Conservation (phyloP, 2,113 vertebrate species). For the Stomatorhinus ivindoensis region DNA sequence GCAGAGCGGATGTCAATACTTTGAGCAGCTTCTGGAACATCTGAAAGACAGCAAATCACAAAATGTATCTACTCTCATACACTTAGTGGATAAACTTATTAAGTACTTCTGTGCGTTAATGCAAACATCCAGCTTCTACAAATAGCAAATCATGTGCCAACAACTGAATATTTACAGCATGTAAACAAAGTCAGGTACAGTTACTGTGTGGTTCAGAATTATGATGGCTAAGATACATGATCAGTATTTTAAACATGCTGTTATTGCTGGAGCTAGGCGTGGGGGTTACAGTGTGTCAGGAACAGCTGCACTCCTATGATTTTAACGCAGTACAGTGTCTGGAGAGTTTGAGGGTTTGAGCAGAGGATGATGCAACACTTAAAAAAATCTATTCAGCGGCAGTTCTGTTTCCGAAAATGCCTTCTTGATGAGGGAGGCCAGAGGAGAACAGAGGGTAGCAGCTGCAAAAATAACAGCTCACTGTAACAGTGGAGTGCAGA, state of each 20-base stretch:
- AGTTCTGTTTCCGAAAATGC: background rate
- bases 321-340: background rate
- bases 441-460: background rate
- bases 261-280: background rate
- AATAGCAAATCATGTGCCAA: background rate
- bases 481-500: background rate
- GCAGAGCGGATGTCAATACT: constrained; percentile 94
- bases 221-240: background rate
- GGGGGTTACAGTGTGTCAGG: background rate
- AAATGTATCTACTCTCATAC: background rate
- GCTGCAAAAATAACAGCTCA: background rate
- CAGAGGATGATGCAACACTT: background rate
- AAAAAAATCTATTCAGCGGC: background rate
- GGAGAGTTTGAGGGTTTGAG: background rate
- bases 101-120: background rate
- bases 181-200: background rate
- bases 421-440: background rate
- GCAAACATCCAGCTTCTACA: background rate
- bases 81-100: background rate
- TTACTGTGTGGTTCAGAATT: background rate
- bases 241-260: background rate
- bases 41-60: constrained; percentile 58
- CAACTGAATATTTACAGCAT: background rate
- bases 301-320: background rate
- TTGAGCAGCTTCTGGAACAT: constrained; percentile 67